Conservation (phyloP, 2,888 invertebrate species). For the Agrotis segetum region DNA sequence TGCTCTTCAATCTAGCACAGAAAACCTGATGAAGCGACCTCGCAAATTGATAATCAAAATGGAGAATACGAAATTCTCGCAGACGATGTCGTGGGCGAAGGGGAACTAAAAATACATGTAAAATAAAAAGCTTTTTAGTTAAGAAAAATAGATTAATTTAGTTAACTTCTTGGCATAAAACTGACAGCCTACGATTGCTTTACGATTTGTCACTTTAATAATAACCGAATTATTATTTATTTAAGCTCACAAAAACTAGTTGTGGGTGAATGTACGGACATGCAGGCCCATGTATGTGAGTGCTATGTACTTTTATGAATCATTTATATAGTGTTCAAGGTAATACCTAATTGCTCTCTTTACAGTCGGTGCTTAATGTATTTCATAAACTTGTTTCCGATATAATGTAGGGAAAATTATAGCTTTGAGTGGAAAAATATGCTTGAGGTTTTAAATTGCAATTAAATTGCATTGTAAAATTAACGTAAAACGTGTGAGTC, state of each 20-base stretch:
- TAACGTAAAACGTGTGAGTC: too few relatives aligned
- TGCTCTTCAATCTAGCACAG: too few relatives aligned
- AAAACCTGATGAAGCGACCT: too few relatives aligned
- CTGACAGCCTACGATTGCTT: background rate
- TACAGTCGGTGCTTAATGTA: conserved; percentile 72
- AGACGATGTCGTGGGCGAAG: too few relatives aligned
- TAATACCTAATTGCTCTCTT: conserved; percentile 82
- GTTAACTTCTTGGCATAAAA: background rate
- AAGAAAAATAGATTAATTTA: too few relatives aligned
- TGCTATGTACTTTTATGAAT: conserved; percentile 62
- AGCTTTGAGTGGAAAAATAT: conserved; percentile 33
- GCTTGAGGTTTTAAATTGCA: conserved; percentile 3
- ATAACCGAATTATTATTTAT: conserved; percentile 9
- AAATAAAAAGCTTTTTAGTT: too few relatives aligned
- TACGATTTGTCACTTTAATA: background rate
- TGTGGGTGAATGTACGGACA: conserved; percentile 26
- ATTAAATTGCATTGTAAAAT: too few relatives aligned
- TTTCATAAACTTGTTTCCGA: conserved; percentile 79
- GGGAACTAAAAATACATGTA: too few relatives aligned
- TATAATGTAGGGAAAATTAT: conserved; percentile 54
- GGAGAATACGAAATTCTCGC: too few relatives aligned
- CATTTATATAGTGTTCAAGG: conserved; percentile 79
- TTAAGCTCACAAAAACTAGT: conserved; percentile 27
- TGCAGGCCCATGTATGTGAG: conserved; percentile 16
- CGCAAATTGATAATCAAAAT: too few relatives aligned